These are phyloP conservation scores for Eilema depressum DNA, from an alignment of 2,888 invertebrate genomes.

Conservation along the genomic window DNA sequence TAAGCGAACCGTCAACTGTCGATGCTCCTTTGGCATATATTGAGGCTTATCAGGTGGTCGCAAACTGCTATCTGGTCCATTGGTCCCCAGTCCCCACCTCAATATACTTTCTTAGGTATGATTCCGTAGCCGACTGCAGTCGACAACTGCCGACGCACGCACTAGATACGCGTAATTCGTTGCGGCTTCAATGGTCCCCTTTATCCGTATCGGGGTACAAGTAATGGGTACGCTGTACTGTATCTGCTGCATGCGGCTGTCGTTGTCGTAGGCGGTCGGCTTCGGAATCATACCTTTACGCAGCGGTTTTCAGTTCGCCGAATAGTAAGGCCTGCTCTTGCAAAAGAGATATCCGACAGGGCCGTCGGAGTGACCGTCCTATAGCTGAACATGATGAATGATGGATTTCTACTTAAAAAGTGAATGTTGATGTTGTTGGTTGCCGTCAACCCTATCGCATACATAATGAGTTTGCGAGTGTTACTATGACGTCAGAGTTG, in stretches of 20 bases:
- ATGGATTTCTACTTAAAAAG: background rate
- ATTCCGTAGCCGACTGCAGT: no score
- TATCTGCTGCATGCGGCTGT: no score
- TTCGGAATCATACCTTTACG: no score
- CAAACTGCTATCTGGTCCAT: no score
- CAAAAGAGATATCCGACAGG: background rate
- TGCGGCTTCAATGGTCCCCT: no score
- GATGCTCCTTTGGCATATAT: background rate
- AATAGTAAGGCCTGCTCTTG: background rate
- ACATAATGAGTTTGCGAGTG: slow-evolving; percentile 6
- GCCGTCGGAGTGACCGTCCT: background rate
- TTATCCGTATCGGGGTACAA: no score
- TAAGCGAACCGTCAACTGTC: background rate
- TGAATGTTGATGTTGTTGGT: background rate
- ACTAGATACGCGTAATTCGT: no score
- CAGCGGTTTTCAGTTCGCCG: background rate
- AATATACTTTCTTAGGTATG: background rate
- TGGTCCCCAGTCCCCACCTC: background rate
- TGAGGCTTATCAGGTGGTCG: background rate
- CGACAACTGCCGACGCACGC: no score
- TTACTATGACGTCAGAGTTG: slow-evolving; percentile 32
- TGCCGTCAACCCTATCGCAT: background rate
- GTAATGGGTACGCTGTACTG: no score
- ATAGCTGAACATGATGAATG: background rate
- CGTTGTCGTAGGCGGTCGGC: no score